Evolutionary conservation across 2,888 invertebrate species (phyloP).

Genomic region (Limenitis camilla): DNA sequence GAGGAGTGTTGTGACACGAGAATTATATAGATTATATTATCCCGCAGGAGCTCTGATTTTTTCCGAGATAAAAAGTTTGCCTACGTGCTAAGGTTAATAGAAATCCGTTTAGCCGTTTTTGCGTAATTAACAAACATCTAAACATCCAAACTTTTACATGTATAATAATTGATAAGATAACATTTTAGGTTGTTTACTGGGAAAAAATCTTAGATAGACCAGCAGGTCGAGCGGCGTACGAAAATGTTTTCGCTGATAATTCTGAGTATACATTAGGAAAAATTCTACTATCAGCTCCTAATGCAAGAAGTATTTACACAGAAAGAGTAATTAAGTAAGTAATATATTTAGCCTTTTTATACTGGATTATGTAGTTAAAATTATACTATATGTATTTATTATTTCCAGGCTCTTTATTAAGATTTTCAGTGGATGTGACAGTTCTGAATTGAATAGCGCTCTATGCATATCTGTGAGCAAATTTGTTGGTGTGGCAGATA

Average conservation of each 20-base stretch:
- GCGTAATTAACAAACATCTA: no score
- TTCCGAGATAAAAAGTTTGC: no score
- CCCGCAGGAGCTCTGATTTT: no score
- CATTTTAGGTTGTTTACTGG: slow-evolving; percentile 84
- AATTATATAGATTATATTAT: no score
- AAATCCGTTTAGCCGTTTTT: no score
- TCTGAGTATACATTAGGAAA: slow-evolving; percentile 82
- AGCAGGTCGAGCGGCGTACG: slow-evolving; percentile 86
- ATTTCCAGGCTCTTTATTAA: slow-evolving; percentile 57
- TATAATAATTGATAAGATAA: no score
- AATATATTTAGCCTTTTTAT: background rate
- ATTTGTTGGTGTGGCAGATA: slow-evolving; percentile 62
- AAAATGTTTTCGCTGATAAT: slow-evolving; percentile 82
- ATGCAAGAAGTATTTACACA: slow-evolving; percentile 82
- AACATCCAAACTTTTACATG: no score
- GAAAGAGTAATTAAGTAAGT: slow-evolving; percentile 81
- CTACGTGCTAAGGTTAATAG: no score
- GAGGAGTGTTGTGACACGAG: no score
- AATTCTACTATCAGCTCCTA: slow-evolving; percentile 86
- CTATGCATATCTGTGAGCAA: slow-evolving; percentile 63
- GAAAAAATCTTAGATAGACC: slow-evolving; percentile 89
- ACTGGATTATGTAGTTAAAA: no score
- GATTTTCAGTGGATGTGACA: slow-evolving; percentile 61
- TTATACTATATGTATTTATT: no score
- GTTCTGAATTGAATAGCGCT: slow-evolving; percentile 44